These are phyloP conservation scores for Holocentrus rufus DNA, from an alignment of 2,797 vertebrate species.

Conservation along the genomic window DNA sequence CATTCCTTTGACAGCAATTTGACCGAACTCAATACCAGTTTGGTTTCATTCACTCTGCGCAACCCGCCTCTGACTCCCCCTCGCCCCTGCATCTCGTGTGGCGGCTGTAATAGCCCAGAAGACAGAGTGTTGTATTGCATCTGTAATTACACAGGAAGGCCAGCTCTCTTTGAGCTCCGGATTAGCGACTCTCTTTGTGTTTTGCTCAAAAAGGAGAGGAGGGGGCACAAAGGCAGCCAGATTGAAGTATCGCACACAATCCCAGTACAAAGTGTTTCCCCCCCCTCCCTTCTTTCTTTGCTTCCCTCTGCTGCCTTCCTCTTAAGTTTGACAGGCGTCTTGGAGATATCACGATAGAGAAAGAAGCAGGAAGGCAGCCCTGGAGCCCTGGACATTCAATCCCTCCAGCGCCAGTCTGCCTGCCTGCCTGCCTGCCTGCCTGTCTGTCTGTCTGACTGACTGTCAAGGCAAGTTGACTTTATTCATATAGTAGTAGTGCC, in stretches of 20 bases:
- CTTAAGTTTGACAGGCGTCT: conserved; percentile 64
- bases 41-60: conserved; percentile 10
- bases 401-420: conserved; percentile 47
- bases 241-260: conserved; percentile 53
- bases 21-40: conserved; percentile 45
- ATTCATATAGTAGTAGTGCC: conserved; percentile 1
- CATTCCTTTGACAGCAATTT: conserved; percentile 64
- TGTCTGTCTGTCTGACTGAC: conserved; percentile 13
- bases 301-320: conserved; percentile 22
- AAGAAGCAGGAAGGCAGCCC: conserved; percentile 50
- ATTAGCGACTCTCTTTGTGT: conserved; percentile 74
- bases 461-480: conserved; percentile 20
- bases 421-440: conserved; percentile 20
- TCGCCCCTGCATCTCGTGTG: conserved; percentile 48
- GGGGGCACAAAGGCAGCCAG: conserved; percentile 39
- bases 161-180: conserved; percentile 71
- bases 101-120: conserved; percentile 52
- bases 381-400: conserved; percentile 60
- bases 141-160: conserved; percentile 76
- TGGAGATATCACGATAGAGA: conserved; percentile 59
- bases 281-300: conserved; percentile 20
- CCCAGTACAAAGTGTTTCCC: conserved; percentile 42
- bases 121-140: conserved; percentile 68
- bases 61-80: conserved; percentile 29
- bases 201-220: conserved; percentile 33